These are phyloP conservation scores for Alcis repandata DNA, from an alignment of 2,888 invertebrate species.

Conservation along the genomic window DNA sequence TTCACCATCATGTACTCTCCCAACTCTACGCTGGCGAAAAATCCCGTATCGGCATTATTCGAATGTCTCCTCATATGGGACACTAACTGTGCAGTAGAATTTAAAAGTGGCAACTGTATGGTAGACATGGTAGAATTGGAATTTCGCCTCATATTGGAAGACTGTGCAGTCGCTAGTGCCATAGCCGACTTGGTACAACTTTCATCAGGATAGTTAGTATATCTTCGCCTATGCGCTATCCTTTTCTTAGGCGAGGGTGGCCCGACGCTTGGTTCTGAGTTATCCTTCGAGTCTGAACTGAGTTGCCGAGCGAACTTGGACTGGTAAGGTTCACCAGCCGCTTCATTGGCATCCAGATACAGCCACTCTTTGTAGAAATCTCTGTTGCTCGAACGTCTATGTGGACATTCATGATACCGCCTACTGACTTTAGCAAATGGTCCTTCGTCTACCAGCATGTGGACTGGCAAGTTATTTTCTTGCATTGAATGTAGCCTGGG, in stretches of 20 bases:
- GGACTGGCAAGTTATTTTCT: slow-evolving; percentile 70
- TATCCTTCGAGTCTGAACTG: slow-evolving; percentile 84
- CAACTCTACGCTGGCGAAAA: slow-evolving; percentile 84
- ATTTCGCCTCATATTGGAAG: slow-evolving; percentile 86
- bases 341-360: slow-evolving; percentile 76
- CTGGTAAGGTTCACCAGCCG: slow-evolving; percentile 79
- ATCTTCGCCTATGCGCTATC: slow-evolving; percentile 73
- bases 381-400: slow-evolving; percentile 70
- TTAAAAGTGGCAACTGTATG: slow-evolving; percentile 84
- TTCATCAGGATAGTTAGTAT: slow-evolving; percentile 79
- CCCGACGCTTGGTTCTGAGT: slow-evolving; percentile 81
- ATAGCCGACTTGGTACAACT: slow-evolving; percentile 83
- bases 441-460: slow-evolving; percentile 78
- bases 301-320: slow-evolving; percentile 85
- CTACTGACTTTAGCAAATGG: slow-evolving; percentile 80
- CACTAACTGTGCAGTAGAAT: slow-evolving; percentile 81
- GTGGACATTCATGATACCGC: slow-evolving; percentile 76
- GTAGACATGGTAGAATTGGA: slow-evolving; percentile 88
- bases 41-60: slow-evolving; percentile 88
- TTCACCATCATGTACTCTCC: slow-evolving; percentile 85
- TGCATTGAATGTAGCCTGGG: slow-evolving; percentile 51
- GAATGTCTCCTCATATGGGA: slow-evolving; percentile 87
- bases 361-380: slow-evolving; percentile 83
- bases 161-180: slow-evolving; percentile 78
- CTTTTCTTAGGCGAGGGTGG: slow-evolving; percentile 81